A percentile compares a stretch with the other conserved stretches of the same genome.
Conservation (phyloP, 30 jellyfish, hydroid and myxozoan genomes). For the Cassiopea andromeda region DNA sequence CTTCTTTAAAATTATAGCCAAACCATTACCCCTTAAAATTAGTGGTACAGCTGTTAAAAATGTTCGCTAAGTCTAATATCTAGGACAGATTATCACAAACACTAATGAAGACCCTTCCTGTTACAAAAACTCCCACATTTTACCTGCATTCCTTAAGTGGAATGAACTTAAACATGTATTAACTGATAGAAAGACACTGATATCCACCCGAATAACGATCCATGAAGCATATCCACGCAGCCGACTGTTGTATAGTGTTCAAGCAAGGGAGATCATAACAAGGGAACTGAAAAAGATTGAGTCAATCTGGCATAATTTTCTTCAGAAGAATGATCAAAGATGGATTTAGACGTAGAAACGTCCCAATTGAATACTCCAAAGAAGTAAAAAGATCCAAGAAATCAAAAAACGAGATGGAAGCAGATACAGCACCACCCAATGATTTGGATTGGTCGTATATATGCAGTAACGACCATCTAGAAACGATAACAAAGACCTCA, state of each 20-base stretch:
- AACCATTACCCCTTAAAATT: too few relatives aligned
- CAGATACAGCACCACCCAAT: neutral
- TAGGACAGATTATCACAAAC: neutral
- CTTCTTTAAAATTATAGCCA: too few relatives aligned
- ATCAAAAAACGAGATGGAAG: neutral
- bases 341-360: neutral
- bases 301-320: conserved; percentile 14
- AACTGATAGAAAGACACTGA: neutral
- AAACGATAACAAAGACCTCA: neutral
- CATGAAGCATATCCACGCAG: neutral
- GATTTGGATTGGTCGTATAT: neutral
- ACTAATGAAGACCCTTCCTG: neutral
- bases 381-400: neutral
- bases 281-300: neutral
- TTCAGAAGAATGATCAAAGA: conserved; percentile 5
- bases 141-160: conserved; percentile 1
- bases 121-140: neutral
- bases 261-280: neutral
- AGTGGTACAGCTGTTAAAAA: neutral
- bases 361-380: neutral
- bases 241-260: neutral
- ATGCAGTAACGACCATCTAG: neutral
- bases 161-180: neutral
- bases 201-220: conserved; percentile 6
- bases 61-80: neutral